Evolutionary conservation across 2,888 invertebrate species (phyloP).

Genomic region (Rotaria socialis): DNA sequence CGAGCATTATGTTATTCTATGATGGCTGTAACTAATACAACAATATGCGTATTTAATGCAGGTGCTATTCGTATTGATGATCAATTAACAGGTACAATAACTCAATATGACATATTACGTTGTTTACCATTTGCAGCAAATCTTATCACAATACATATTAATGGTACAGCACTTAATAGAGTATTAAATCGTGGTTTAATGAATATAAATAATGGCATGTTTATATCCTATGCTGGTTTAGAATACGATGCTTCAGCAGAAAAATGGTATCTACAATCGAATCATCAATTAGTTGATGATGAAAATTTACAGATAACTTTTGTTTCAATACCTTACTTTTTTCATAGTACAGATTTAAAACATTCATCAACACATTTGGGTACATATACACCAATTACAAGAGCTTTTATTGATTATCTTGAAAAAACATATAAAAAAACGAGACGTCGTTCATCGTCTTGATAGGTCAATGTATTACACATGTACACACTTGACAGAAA

Average conservation of each 20-base stretch:
- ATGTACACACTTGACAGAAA: no score
- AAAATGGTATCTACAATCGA: not conserved
- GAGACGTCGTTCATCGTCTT: not conserved
- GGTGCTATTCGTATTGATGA: slow-evolving; percentile 27
- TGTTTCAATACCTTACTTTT: slow-evolving; percentile 15
- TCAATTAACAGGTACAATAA: not conserved
- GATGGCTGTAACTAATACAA: not conserved
- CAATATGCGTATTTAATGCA: not conserved
- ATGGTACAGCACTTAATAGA: not conserved
- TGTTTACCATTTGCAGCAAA: slow-evolving; percentile 12
- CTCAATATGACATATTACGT: slow-evolving; percentile 24
- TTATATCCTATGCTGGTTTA: not conserved
- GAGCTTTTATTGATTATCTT: not conserved
- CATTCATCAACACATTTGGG: not conserved
- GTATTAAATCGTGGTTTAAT: slow-evolving; percentile 11
- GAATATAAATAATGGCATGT: slow-evolving; percentile 1
- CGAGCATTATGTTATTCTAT: not conserved
- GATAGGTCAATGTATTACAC: not conserved
- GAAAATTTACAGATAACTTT: not conserved
- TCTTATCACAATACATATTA: not conserved
- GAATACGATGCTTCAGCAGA: not conserved
- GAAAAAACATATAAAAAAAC: not conserved
- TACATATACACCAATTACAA: not conserved
- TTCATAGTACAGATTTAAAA: not conserved
- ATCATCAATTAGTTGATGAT: not conserved